phyloP scores from a whole-genome alignment of 1,140 invertebrate genomes.

The Caerostris darwini region DNA sequence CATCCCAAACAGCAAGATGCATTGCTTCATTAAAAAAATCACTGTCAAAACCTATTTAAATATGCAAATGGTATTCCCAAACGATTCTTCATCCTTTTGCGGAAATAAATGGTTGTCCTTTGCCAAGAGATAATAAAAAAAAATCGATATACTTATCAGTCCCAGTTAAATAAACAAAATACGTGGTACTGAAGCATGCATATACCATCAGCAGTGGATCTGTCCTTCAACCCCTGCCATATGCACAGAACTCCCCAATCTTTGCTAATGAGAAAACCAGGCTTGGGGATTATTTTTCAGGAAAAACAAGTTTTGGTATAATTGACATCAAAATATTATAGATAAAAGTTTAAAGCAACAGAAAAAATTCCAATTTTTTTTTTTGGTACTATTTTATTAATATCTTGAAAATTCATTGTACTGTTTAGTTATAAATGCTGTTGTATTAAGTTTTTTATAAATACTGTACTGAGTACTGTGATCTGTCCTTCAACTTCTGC shows the following conservation, averaged over 20 bases:
- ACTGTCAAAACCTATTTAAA: conserved; percentile 13
- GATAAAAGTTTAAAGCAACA: too few species aligned
- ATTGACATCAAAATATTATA: too few species aligned
- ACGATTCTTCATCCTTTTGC: not conserved
- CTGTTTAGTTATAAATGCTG: too few species aligned
- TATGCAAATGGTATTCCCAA: not conserved
- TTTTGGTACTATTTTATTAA: too few species aligned
- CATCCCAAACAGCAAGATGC: not conserved
- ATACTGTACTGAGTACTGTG: too few species aligned
- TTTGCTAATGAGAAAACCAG: conserved; percentile 59
- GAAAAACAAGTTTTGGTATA: conserved; percentile 5
- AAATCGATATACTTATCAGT: conserved; percentile 25
- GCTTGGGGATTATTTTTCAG: conserved; percentile 56
- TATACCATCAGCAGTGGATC: not conserved
- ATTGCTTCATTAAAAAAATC: not conserved
- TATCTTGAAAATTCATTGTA: too few species aligned
- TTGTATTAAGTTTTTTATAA: too few species aligned
- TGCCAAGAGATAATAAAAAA: not conserved
- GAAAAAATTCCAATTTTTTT: too few species aligned
- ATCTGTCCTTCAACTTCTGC: not conserved
- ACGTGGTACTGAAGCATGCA: not conserved
- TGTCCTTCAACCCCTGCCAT: not conserved
- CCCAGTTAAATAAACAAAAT: conserved; percentile 16
- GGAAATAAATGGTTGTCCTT: not conserved
- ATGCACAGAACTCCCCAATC: not conserved